Evolutionary conservation across 2,113 vertebrate genomes (phyloP).

Genomic region (Onychorhynchus coronatus): DNA sequence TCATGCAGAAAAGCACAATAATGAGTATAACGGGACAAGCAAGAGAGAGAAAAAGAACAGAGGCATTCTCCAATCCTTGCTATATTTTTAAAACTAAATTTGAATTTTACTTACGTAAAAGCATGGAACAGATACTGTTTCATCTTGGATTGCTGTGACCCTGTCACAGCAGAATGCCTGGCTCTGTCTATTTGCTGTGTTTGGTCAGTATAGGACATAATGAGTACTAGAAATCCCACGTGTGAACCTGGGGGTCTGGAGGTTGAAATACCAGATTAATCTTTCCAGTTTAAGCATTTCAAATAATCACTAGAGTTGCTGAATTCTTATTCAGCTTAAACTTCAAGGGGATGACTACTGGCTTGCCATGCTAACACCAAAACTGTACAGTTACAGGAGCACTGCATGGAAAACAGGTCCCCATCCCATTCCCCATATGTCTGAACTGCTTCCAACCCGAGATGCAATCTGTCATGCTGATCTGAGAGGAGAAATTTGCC

Average conservation of each 20-base stretch:
- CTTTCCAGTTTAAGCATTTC: not conserved
- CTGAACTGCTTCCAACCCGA: not conserved
- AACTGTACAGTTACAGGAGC: rapidly evolving
- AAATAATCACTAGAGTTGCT: not conserved
- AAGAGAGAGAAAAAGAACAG: not conserved
- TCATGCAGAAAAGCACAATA: not conserved
- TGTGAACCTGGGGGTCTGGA: not conserved
- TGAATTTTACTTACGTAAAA: not conserved
- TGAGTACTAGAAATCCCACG: not conserved
- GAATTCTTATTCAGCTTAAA: not conserved
- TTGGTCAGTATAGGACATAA: not conserved
- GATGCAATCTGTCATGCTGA: not conserved
- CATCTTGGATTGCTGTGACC: not conserved
- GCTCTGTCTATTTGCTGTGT: not conserved
- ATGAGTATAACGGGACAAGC: not conserved
- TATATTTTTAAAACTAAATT: not conserved
- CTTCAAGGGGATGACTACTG: not conserved
- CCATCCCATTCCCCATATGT: not conserved
- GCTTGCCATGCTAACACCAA: not conserved
- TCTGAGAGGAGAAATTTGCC: not conserved
- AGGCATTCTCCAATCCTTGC: not conserved
- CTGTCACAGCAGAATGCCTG: not conserved
- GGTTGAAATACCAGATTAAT: not conserved
- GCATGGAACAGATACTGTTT: not conserved
- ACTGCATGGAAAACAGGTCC: not conserved